Evolutionary conservation across 2,888 invertebrate species (phyloP), one percentile per base, ranked within the genome.

Genomic region (Dione juno): DNA sequence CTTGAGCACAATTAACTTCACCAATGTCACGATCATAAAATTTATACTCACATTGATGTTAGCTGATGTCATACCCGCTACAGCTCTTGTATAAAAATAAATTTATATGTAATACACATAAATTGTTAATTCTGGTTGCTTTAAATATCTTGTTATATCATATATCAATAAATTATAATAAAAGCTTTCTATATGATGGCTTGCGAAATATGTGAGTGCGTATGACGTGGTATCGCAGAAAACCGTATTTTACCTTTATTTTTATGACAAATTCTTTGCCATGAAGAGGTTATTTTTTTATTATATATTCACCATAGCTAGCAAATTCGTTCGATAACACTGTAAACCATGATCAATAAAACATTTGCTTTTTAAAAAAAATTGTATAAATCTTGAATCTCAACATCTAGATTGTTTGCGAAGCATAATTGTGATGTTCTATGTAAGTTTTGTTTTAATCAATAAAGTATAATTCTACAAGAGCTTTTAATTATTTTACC

Each of bases 351-450:
- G 66, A 69, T 75, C 69, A 65, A 57, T 68, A 59, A 58, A 54
- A 40, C 40, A 63, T 58, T 45, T 43, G 48, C 67, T 63, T 54
- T 59, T 64, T 58, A 40, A 66, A 57, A 64, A 69, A 70, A 35
- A 45, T 69, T 43, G 28, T 35, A 52, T 45, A 61, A 45, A 45
- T 45, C 37, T 54, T 52, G 70, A 74, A 74, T 74, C 72, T 74
- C 71, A 61, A 87, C 88, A 86, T 87, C 87, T 83, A 87, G 80
- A 88, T 90, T 88, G 82, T 88, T 93, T 90, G 90, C 91, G 88
- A 93, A 93, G 93, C 93, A 93, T 93, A 90, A 92, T 91, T 94
- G 93, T 93, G 93, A 93, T 93, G 93, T 92, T 92, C 89, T 85
- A 87, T 90, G 88, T 93, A 90, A 89, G 90, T 90, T 88, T 90